Base-by-base conservation (phyloP, 2,888 invertebrate species). In the Diploptera punctata region DNA sequence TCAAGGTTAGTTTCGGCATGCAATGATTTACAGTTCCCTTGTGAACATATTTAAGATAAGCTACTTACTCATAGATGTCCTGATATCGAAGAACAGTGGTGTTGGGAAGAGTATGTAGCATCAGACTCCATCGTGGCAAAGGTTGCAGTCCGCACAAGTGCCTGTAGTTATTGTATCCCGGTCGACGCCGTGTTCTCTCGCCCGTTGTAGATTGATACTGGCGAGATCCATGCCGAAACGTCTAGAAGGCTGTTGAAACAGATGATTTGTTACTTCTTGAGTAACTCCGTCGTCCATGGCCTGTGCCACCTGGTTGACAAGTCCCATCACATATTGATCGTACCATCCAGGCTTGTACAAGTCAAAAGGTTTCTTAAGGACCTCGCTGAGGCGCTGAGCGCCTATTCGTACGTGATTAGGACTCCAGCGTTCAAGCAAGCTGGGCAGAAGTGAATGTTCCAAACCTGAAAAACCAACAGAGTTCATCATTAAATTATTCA, bases 191-290 rank as follows among this genome's bases (percentile, higher is more conserved):
- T 86, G 85, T 76, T 86, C 85, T 38, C 85, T 75, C 9, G 81
- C 85, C 60, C 85, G 75, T 74, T 84, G 84, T 70, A 86, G 81
- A 76, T 85, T 85, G 74, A 85, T 82, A 2, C 85, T 82, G 1
- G 84, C 84, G 75, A 86, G 78, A 77, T 86, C 86, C 78, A 84
- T 83, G 47, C 86, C 86, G 75, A 83, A 87, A 72, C 79, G 79
- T 65, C 76, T 82, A 75, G 76, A 81, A 83, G 82, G 83, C 81
- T 83, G 77, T 88, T 88, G 88, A 80, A 82, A 85, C 43, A 87
- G 78, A 76, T 85, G 82, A 76, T 85, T 83, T 3, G 85, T 85
- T 62, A 87, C 81, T 78, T 83, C 81, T 72, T 81, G 79, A 3
- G 84, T 83, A 10, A 84, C 80, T 33, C 81, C 81, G 71, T 81